Evolutionary conservation across 2,888 invertebrate genomes (phyloP).

Genomic region (Lasioglossum villosulum): DNA sequence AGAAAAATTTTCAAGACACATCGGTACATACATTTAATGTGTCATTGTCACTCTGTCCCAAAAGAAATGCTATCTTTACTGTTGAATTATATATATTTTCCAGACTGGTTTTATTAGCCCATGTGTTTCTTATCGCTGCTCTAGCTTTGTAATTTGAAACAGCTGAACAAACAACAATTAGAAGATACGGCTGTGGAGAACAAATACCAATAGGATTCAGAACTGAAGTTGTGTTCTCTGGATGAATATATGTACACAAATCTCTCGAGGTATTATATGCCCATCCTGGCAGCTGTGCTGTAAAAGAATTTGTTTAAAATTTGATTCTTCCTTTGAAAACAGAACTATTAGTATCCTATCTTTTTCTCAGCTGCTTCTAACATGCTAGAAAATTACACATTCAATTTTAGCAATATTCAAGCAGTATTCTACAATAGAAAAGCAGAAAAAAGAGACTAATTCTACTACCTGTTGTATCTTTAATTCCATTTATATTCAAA

Average conservation of each 20-base stretch:
- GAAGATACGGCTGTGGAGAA: conserved; percentile 86
- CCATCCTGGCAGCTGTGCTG: conserved; percentile 88
- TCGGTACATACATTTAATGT: conserved; percentile 85
- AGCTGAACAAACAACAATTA: conserved; percentile 92
- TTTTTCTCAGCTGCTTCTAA: conserved; percentile 11
- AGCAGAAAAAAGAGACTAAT: conserved; percentile 2
- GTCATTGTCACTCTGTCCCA: conserved; percentile 87
- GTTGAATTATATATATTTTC: conserved; percentile 81
- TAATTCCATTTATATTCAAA: not conserved
- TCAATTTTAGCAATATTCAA: conserved; percentile 38
- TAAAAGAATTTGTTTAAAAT: conserved; percentile 59
- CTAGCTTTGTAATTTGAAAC: conserved; percentile 89
- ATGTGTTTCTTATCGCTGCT: conserved; percentile 89
- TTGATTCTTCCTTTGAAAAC: not conserved
- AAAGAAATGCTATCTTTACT: conserved; percentile 86
- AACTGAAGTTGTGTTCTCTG: conserved; percentile 89
- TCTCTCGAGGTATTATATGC: conserved; percentile 90
- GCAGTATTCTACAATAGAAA: conserved; percentile 35
- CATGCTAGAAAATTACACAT: conserved; percentile 33
- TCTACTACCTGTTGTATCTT: conserved; percentile 8
- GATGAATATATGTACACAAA: conserved; percentile 89
- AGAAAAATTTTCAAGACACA: conserved; percentile 1
- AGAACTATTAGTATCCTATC: not conserved
- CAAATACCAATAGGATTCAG: conserved; percentile 88
- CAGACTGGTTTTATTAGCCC: conserved; percentile 87